These are phyloP conservation scores for Ptiloglossa arizonensis DNA, from an alignment of 1,140 invertebrate species.

Conservation along the genomic window DNA sequence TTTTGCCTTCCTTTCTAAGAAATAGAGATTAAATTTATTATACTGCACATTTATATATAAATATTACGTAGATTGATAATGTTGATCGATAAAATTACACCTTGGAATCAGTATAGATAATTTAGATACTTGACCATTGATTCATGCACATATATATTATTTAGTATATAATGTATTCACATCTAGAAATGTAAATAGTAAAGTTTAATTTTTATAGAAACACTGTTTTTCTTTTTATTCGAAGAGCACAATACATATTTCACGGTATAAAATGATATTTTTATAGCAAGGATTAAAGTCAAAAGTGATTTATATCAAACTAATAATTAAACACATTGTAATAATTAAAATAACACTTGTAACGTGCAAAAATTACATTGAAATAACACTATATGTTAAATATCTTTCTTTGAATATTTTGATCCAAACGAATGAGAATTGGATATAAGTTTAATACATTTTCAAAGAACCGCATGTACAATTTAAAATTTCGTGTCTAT, in stretches of 20 bases:
- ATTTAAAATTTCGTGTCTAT: no score
- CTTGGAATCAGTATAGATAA: neutral
- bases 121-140: neutral
- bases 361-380: neutral
- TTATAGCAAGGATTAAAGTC: neutral
- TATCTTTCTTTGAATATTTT: neutral
- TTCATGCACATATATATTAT: neutral
- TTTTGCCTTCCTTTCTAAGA: neutral
- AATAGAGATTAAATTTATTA: neutral
- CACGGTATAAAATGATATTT: neutral
- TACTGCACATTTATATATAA: neutral
- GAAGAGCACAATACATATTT: neutral
- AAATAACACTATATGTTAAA: neutral
- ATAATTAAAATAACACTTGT: neutral
- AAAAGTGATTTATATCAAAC: neutral
- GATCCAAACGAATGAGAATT: neutral
- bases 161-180: neutral
- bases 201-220: neutral
- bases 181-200: slow-evolving; percentile 28
- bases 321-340: neutral
- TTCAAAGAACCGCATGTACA: no score
- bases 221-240: neutral
- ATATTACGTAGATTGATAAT: neutral
- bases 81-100: neutral
- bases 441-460: neutral